Base-by-base conservation (phyloP, 2,113 vertebrate species). In the Notechis scutatus region DNA sequence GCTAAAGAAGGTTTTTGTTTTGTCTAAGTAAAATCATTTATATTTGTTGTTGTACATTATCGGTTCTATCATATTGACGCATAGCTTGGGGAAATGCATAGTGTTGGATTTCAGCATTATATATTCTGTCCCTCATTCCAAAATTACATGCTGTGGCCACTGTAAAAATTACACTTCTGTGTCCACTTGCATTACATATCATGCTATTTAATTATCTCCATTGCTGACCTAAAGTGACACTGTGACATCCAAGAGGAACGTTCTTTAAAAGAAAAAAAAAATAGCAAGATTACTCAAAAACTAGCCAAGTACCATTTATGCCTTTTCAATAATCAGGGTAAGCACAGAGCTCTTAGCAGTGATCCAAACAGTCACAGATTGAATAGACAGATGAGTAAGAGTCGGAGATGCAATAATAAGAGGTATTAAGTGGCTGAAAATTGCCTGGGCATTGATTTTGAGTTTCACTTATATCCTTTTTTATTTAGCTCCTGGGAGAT, bases 231-330 rank as follows among this genome's bases (percentile, higher is more conserved):
- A 59, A 90, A 20, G 21, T 54, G 91, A 93, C 57, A 52, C 39
- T 90, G 89, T 4, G 1, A 87, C 34, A 94, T 74, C 92, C 90
- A 50, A 85, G 90, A 93, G 87, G 87, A 95, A 94, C 93, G 94
- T 94, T 85, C 93, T 93, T 85, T 42, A 57, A 87, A 92, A 90
- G 85, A 95, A 61, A 14, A 96, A 61, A 12, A 45, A 21, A 96
- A 90, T 7, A 69, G 39, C 59, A 94, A 55, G 18, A 94, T 92
- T 95, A 61, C 92, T 47, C 24, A 92, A 89, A 1, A 5, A 90
- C 93, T 61, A 26, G 20, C 45, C 69, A 87, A 91, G 88, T 94
- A 74, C 91, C 93, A 94, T 92, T 92, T 92, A 59, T 69, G n/a
- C 8, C 26, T 8, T n/a, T 34, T 69, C 26, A 50, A 52, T 90